phyloP scores from a whole-genome alignment of 2,113 vertebrate species.

The Myrmophylax atrothorax region DNA sequence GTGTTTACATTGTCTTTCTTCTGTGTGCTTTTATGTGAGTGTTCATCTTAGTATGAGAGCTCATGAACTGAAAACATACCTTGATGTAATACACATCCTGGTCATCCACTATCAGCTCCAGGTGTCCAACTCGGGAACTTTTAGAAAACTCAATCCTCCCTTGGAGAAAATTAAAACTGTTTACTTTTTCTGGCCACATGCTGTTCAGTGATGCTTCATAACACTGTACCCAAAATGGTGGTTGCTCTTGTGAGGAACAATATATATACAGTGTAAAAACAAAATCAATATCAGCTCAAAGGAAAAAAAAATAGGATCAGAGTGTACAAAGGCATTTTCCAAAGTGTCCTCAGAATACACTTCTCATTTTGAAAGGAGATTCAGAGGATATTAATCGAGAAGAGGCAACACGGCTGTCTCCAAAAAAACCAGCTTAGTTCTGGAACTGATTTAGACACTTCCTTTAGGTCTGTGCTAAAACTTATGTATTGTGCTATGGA shows the following conservation, averaged over 20 bases:
- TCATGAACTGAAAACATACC: constrained; percentile 60
- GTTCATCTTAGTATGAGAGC: background rate
- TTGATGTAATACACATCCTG: constrained; percentile 78
- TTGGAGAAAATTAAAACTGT: constrained; percentile 47
- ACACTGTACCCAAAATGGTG: background rate
- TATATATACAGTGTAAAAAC: background rate
- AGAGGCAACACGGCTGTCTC: background rate
- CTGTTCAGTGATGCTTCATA: background rate
- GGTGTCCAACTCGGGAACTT: constrained; percentile 67
- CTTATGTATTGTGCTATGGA: background rate
- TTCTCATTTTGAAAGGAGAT: background rate
- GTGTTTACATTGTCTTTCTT: background rate
- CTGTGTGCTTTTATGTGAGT: background rate
- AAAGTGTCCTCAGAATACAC: background rate
- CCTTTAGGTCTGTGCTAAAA: background rate
- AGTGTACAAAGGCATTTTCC: background rate
- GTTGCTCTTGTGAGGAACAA: background rate
- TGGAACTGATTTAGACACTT: background rate
- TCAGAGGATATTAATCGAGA: background rate
- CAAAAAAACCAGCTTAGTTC: background rate
- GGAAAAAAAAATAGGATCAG: background rate
- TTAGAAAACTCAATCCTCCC: constrained; percentile 79
- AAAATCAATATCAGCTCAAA: background rate
- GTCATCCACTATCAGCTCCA: constrained; percentile 81
- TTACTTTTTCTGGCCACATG: background rate